Evolutionary conservation across 2,113 vertebrate genomes (phyloP).

Genomic region (Alces alces): DNA sequence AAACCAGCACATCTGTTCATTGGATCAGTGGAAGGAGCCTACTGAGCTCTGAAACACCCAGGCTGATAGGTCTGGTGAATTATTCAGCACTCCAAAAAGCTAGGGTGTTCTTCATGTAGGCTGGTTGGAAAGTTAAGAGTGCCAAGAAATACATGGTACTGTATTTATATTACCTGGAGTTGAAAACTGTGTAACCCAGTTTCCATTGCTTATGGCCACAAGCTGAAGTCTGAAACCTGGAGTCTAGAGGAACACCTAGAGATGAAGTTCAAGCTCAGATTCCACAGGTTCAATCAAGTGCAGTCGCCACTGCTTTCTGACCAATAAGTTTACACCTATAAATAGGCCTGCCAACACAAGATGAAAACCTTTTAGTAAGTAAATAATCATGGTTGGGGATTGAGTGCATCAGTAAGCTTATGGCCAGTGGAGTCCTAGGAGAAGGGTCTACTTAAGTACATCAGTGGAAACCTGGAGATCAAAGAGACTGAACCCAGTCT

Average conservation of each 20-base stretch:
- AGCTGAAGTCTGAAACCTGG: background rate
- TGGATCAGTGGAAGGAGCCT: constrained; percentile 33
- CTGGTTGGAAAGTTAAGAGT: constrained; percentile 55
- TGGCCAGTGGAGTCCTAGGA: background rate
- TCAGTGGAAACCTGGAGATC: background rate
- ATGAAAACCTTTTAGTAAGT: background rate
- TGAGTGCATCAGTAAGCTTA: background rate
- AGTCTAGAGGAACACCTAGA: background rate
- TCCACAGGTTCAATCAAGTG: background rate
- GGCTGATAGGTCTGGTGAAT: constrained; percentile 47
- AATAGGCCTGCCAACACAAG: background rate
- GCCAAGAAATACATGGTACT: constrained; percentile 61
- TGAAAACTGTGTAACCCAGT: constrained; percentile 40
- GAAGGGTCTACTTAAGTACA: background rate
- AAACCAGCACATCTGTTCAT: constrained; percentile 55
- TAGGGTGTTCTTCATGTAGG: constrained; percentile 47
- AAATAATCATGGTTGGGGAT: background rate
- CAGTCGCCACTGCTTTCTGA: background rate
- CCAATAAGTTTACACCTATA: background rate
- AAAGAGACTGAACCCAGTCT: background rate
- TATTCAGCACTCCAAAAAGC: constrained; percentile 63
- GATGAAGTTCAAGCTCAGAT: background rate
- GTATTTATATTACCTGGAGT: constrained; percentile 52
- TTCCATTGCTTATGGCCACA: constrained; percentile 27
- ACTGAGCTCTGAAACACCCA: constrained; percentile 33